Conservation (phyloP, 2,888 invertebrate species). For the Muschampia plurimacula region DNA sequence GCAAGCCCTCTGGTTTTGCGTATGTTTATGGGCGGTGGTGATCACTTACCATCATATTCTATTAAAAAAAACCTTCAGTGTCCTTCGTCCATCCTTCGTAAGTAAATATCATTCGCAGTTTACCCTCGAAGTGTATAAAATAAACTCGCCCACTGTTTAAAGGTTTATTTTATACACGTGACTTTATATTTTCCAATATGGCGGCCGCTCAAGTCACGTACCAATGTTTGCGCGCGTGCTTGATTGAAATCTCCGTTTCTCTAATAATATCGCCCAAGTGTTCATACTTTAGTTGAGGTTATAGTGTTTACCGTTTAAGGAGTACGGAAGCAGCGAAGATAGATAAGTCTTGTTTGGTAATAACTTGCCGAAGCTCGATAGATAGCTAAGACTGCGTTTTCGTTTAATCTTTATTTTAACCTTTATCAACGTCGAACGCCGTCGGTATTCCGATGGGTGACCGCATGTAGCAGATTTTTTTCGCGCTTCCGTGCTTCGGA, state of each 20-base stretch:
- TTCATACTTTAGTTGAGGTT: conserved; percentile 19
- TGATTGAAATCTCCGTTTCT: conserved; percentile 51
- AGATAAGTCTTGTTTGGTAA: not conserved
- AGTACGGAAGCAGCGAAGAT: not conserved
- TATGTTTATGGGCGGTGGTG: no score
- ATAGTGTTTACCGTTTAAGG: conserved; percentile 26
- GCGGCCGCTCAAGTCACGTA: conserved; percentile 53
- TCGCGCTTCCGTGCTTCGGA: no score
- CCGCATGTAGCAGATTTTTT: no score
- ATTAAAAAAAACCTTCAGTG: no score
- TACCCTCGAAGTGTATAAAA: not conserved
- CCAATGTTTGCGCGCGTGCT: conserved; percentile 52
- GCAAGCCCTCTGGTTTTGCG: no score
- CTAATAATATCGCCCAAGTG: conserved; percentile 47
- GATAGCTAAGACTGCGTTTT: no score
- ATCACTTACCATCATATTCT: no score
- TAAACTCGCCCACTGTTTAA: conserved; percentile 1
- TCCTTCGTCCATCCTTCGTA: no score
- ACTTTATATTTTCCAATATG: conserved; percentile 33
- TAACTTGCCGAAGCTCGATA: not conserved
- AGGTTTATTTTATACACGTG: conserved; percentile 16
- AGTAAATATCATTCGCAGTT: no score
- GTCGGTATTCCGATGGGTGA: no score
- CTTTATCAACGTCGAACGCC: no score
- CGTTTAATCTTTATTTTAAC: not conserved